phyloP scores from a whole-genome alignment of 2,113 vertebrate species.

The Taurulus bubalis region DNA sequence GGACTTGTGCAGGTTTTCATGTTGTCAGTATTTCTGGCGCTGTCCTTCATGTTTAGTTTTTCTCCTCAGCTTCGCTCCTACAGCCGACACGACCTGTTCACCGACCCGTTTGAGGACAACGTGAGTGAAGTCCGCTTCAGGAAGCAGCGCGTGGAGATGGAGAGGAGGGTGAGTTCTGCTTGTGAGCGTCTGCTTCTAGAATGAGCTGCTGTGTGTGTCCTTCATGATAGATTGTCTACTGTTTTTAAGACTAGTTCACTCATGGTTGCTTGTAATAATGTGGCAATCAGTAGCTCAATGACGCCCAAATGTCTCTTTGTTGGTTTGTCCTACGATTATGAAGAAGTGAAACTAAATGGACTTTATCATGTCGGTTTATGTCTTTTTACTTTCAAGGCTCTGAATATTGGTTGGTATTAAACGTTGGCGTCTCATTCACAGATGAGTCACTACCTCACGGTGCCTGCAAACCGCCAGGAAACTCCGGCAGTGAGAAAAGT shows the following conservation, averaged over 20 bases:
- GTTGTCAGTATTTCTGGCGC: background rate
- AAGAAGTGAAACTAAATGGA: background rate
- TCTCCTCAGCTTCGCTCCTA: conserved; percentile 90
- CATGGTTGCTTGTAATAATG: background rate
- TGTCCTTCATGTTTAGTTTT: background rate
- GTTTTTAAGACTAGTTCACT: background rate
- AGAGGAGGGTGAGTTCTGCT: conserved; percentile 80
- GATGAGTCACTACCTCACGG: conserved; percentile 93
- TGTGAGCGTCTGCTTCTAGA: background rate
- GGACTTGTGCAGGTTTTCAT: background rate
- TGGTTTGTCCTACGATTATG: background rate
- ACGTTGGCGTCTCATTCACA: conserved; percentile 29
- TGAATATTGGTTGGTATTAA: background rate
- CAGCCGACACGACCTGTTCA: conserved; percentile 92
- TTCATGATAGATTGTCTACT: background rate
- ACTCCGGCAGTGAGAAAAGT: conserved; percentile 87
- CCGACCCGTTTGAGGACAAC: conserved; percentile 90
- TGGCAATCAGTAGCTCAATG: background rate
- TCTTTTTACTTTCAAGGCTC: background rate
- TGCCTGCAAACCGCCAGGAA: conserved; percentile 87
- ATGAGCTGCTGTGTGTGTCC: background rate
- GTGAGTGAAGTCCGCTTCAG: conserved; percentile 91
- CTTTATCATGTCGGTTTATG: background rate
- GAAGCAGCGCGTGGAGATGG: conserved; percentile 88
- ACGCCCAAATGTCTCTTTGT: background rate